These are phyloP conservation scores for Brachypterus glaber DNA, from an alignment of 2,888 invertebrate genomes.

Conservation along the genomic window DNA sequence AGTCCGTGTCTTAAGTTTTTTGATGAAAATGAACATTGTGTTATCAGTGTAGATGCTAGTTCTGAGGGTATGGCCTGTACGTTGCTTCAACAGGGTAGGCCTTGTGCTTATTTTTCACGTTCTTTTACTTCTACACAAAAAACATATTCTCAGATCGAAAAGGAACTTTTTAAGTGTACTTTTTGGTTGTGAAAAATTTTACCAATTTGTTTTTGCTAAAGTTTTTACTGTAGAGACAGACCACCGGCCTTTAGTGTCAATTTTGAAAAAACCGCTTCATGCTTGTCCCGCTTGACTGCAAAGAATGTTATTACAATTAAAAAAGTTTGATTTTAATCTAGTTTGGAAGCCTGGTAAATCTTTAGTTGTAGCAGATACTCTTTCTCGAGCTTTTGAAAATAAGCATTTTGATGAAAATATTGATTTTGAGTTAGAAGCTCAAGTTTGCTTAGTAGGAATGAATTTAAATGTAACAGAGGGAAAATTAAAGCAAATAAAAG, in stretches of 20 bases:
- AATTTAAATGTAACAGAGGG: constrained; percentile 3
- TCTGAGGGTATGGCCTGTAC: constrained; percentile 30
- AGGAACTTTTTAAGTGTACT: too few species aligned
- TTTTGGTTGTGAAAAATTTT: constrained; percentile 26
- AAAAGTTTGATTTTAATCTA: too few species aligned
- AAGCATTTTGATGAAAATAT: constrained; percentile 3
- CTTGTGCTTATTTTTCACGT: constrained; percentile 31
- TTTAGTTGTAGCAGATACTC: constrained; percentile 4
- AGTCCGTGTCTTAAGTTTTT: constrained; percentile 29
- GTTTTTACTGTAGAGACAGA: constrained; percentile 30
- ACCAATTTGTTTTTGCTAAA: constrained; percentile 27
- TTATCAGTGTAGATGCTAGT: constrained; percentile 29
- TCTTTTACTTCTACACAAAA: constrained; percentile 26
- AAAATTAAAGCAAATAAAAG: neutral
- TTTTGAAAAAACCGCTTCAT: constrained; percentile 26
- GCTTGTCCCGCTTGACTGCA: constrained; percentile 28
- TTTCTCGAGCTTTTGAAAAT: constrained; percentile 4
- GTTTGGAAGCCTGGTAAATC: constrained; percentile 27
- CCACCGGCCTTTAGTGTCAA: constrained; percentile 30
- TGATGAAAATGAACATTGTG: constrained; percentile 21
- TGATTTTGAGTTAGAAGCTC: constrained; percentile 5
- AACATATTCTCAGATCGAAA: constrained; percentile 33
- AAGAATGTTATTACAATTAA: too few species aligned
- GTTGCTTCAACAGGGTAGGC: constrained; percentile 24
- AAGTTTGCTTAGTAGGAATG: constrained; percentile 4